These are phyloP conservation scores for Macrochelys suwanniensis DNA, from an alignment of 2,797 vertebrate genomes.

Conservation along the genomic window DNA sequence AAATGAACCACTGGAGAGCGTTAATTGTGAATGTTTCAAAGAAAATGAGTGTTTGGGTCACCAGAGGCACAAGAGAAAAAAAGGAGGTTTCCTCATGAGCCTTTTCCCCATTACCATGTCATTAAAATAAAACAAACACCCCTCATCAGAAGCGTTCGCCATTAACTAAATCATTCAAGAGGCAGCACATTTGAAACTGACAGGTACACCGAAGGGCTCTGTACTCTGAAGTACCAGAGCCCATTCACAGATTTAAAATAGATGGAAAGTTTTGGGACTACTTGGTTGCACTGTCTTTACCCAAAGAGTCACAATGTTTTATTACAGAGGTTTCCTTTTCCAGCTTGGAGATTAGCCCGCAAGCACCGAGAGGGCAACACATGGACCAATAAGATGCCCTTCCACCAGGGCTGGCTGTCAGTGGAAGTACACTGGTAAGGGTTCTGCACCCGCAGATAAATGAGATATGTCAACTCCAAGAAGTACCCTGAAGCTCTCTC, in stretches of 20 bases:
- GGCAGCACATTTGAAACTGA: background rate
- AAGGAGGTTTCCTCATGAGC: background rate
- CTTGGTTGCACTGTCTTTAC: background rate
- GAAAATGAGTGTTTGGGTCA: background rate
- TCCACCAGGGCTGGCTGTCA: background rate
- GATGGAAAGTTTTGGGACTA: background rate
- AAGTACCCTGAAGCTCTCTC: background rate
- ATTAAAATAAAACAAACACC: background rate
- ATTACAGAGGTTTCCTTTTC: background rate
- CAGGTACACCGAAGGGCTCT: background rate
- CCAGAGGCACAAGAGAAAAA: background rate
- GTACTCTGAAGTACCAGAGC: background rate
- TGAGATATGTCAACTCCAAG: background rate
- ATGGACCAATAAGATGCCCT: background rate
- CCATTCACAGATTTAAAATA: background rate
- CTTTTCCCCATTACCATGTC: background rate
- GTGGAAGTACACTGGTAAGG: background rate
- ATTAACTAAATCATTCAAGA: background rate
- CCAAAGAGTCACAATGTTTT: background rate
- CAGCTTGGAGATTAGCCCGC: background rate
- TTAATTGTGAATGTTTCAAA: background rate
- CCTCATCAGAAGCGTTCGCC: background rate
- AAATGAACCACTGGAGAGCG: background rate
- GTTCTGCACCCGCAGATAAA: background rate
- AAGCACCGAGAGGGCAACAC: background rate